Evolutionary conservation across 37 sponge, comb jelly and placozoan species (phyloP).

Genomic region (Theonella swinhoei): DNA sequence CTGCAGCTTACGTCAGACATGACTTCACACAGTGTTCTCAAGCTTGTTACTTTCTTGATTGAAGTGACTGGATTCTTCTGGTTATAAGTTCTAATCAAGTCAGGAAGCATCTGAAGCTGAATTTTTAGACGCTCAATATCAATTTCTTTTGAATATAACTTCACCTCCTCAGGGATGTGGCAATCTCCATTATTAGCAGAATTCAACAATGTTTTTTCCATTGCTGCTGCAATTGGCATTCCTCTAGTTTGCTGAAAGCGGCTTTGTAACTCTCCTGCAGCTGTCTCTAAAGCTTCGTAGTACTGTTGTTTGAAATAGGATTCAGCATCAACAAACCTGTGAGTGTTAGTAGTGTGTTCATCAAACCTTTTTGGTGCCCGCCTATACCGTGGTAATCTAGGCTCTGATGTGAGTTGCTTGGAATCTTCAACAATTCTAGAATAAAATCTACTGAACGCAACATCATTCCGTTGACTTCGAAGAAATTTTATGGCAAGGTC

Average conservation of each 20-base stretch:
- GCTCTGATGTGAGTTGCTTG: slow-evolving; percentile 9
- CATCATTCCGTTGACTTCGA: slow-evolving; percentile 35
- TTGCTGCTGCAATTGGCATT: not conserved
- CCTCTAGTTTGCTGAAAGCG: slow-evolving; percentile 53
- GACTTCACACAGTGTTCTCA: slow-evolving; percentile 33
- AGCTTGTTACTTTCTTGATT: slow-evolving; percentile 25
- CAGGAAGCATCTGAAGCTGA: slow-evolving; percentile 31
- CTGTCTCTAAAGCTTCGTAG: slow-evolving; percentile 50
- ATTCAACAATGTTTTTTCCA: slow-evolving; percentile 13
- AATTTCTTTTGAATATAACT: slow-evolving; percentile 21
- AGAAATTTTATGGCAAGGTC: slow-evolving; percentile 18
- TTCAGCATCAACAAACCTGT: slow-evolving; percentile 30
- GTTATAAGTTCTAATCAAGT: slow-evolving; percentile 2
- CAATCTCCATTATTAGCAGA: not conserved
- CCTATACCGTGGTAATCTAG: slow-evolving; percentile 37
- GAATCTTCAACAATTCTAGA: not conserved
- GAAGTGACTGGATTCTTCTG: not conserved
- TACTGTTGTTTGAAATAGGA: slow-evolving; percentile 50
- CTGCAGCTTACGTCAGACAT: not conserved
- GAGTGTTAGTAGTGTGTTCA: slow-evolving; percentile 1
- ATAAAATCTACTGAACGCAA: slow-evolving; percentile 28
- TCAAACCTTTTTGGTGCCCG: slow-evolving; percentile 25
- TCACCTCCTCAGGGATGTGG: not conserved
- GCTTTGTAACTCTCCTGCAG: slow-evolving; percentile 11
- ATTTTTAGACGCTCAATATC: slow-evolving; percentile 13